Evolutionary conservation across 2,888 invertebrate genomes (phyloP), one percentile per base, ranked within the genome.

Genomic region (Argyresthia albistria): DNA sequence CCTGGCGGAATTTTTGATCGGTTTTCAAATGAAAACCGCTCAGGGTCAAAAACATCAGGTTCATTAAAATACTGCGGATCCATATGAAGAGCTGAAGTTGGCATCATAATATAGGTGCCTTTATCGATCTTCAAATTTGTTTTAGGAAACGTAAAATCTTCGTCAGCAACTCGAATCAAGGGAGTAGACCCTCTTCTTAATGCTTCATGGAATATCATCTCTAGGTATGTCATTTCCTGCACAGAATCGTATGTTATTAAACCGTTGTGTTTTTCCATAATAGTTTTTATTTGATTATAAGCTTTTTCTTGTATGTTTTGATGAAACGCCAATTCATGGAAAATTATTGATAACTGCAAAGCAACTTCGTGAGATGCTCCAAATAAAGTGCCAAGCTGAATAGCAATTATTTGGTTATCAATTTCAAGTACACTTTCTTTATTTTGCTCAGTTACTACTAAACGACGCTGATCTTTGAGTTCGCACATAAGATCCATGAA

Each of bases 331-430:
- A 81, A 65, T 59, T 80, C 71, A 53, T 80, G 76, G 43, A 80
- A 59, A 2, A 80, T 74, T 57, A 64, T 73, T 46, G 78, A 77
- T 4, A 81, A 76, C 0, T 82, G 78, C 0, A 88, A 84, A 0
- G 87, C 87, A 0, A 88, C 84, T 56, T 88, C 88, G 49, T 86
- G 88, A 0, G 88, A 88, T 0, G 87, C 88, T 2, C 3, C 25
- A n/a, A 11, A 39, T 57, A 81, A 81, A 10, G 82, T 67, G 46
- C 80, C 80, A 1, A 66, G 69, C 53, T 77, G 76, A 11, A 77
- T 75, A 0, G 72, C 73, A 43, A 75, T 60, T 49, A 73, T 51
- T 1, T 62, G 51, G 8, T 2, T 10, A 8, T 8, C 12, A 8
- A n/a, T n/a, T 8, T 43, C 51, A 3, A 15, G 8, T 11, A 16